Evolutionary conservation across 1,140 invertebrate species (phyloP), one percentile per base, ranked within the genome.

Genomic region (Schlechtendalia chinensis): DNA sequence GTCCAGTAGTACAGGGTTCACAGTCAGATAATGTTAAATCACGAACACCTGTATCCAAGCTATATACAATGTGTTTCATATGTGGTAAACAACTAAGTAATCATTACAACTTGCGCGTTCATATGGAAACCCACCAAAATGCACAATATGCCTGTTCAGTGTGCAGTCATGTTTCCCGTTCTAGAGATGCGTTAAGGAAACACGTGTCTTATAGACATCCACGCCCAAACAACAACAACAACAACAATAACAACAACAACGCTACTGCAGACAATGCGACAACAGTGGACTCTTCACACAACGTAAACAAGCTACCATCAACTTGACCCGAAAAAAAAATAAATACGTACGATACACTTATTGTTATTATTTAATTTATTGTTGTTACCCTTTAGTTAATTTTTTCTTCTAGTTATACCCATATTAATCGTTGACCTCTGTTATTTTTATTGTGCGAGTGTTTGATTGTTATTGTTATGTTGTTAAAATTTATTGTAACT

Each of bases 101-200:
- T 87, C 93, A 94, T 85, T 96, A 96, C 86, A 96, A 96, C 86
- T 86, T 95, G 83, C 88, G 93, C 63, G 93, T 96, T 82, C 94
- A 95, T 84, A 91, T 95, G 89, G 94, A 95, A 85, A 95, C 93
- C 19, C 93, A 95, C 84, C 93, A 93, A 83, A 93, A 94, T 83
- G 91, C 92, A 81, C 90, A 91, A 79, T 91, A 89, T 85, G 93
- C 93, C 27, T 95, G 94, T 84, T 90, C 91, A 72, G 91, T 93
- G 0, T 96, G 93, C 86, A 91, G 90, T 27, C 94, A 95, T 84
- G 93, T 95, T 22, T 94, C 93, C 54, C 89, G 93, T 81, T 94
- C 93, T 71, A 88, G 94, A 82, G 94, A 96, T 85, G 94, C 94
- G 19, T 86, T 96, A 54, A 88, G 94, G 71, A 95, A 96, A 85